A percentile compares a stretch with the other conserved stretches of the same genome.
Conservation (phyloP, 2,113 vertebrate species). For the Epinephelus cyanopodus region DNA sequence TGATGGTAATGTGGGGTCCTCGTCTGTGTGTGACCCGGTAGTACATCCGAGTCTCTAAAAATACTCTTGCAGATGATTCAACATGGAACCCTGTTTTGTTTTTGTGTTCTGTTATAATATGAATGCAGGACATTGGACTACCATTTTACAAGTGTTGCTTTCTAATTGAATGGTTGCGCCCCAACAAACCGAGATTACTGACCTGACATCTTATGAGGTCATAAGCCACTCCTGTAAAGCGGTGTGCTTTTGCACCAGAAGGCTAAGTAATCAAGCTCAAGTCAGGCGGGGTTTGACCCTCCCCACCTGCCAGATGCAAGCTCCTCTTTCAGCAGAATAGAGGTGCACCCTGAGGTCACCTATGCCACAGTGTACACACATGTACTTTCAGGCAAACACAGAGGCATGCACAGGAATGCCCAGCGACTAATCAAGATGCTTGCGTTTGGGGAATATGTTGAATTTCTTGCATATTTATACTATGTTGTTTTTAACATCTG, state of each 20-base stretch:
- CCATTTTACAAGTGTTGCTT: slow-evolving; percentile 4
- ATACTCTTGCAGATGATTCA: not conserved
- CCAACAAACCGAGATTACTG: slow-evolving; percentile 28
- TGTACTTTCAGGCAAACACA: not conserved
- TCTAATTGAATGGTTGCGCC: slow-evolving; percentile 33
- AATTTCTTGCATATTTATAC: not conserved
- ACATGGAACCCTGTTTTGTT: not conserved
- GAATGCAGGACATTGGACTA: not conserved
- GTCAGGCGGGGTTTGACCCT: slow-evolving; percentile 55
- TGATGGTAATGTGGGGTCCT: slow-evolving; percentile 1
- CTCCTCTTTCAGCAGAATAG: slow-evolving; percentile 35
- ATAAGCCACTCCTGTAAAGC: slow-evolving; percentile 29
- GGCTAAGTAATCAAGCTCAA: slow-evolving; percentile 49
- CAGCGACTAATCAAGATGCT: not conserved
- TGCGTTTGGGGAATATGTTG: not conserved
- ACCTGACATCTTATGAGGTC: slow-evolving; percentile 42
- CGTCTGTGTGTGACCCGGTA: not conserved
- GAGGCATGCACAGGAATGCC: not conserved
- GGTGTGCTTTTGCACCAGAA: slow-evolving; percentile 1
- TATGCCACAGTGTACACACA: not conserved
- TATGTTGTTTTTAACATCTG: not conserved
- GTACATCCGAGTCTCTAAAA: not conserved
- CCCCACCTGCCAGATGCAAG: slow-evolving; percentile 22
- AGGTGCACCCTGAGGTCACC: slow-evolving; percentile 21
- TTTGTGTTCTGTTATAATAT: not conserved